Evolutionary conservation across 2,888 invertebrate species (phyloP).

Genomic region (Tipula vernalis): DNA sequence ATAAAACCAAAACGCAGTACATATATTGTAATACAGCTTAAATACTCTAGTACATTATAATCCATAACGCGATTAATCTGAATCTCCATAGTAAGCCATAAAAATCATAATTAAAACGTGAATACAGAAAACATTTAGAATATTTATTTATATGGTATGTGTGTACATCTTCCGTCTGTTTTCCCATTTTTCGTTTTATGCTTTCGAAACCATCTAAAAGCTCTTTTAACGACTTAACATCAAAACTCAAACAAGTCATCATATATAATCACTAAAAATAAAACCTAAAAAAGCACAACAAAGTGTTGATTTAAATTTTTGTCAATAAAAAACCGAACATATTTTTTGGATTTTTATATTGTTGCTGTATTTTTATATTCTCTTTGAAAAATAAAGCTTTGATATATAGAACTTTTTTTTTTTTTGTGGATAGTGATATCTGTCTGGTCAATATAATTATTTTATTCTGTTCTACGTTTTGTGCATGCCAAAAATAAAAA

Average conservation of each 20-base stretch:
- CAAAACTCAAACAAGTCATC: background rate
- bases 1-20: too few relatives aligned
- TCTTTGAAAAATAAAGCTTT: background rate
- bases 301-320: background rate
- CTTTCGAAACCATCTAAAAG: background rate
- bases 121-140: background rate
- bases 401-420: background rate
- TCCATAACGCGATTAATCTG: background rate
- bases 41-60: background rate
- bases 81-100: background rate
- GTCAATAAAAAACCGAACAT: background rate
- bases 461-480: background rate
- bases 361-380: background rate
- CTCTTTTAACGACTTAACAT: slow-evolving; percentile 1
- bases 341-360: background rate
- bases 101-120: background rate
- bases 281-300: background rate
- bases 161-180: background rate
- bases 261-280: background rate
- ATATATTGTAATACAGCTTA: background rate
- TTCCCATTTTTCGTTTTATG: background rate
- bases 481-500: background rate
- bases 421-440: background rate
- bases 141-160: background rate
- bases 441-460: background rate